Evolutionary conservation across 2,113 vertebrate genomes (phyloP), one percentile per base, ranked within the genome.

Genomic region (Brachypodius melanocephalos): DNA sequence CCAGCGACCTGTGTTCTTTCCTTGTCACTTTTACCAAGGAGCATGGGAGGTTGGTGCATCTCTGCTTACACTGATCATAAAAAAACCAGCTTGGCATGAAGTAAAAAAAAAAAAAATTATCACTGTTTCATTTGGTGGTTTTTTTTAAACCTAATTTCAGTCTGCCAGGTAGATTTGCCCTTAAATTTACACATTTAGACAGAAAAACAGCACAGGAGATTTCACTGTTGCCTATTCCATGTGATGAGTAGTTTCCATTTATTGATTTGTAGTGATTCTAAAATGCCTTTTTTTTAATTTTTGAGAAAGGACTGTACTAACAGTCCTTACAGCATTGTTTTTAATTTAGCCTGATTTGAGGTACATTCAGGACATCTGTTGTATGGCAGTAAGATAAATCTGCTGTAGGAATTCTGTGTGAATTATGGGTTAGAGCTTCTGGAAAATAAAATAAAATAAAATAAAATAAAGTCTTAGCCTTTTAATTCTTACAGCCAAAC

Each of bases 11-110:
- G 8, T 98, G 98, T 34, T 79, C 98, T 94, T 99, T 98, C 85
- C 98, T 99, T 57, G 97, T 99, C 17, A 97, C 98, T 42, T 98
- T 99, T 42, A 99, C 98, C 96, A 98, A 98, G 84, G 98, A 99
- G 58, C 96, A 79, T 16, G 98, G 98, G 84, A 98, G 98, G 99
- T 99, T 89, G 16, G 98, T 98, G 13, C 72, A 21, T 16, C 74
- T 78, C 51, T 86, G 25, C 14, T 74, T 4, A 1, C 55, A 5
- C 17, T 14, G 9, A 19, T 42, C 38, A 17, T 32, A 28, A 38
- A 34, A 1, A 1, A 28, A 12, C 7, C 46, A 45, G 1, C 40
- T 54, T n/a, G 32, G 12, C 7, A 1, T 8, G 42, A 73, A 36
- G 26, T 46, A 11, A 43, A 31, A 59, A 21, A 46, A 57, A 59